A percentile compares a stretch with the other conserved stretches of the same genome.
Conservation (phyloP, 2,797 vertebrate species). For the Scomberomorus guttatus region DNA sequence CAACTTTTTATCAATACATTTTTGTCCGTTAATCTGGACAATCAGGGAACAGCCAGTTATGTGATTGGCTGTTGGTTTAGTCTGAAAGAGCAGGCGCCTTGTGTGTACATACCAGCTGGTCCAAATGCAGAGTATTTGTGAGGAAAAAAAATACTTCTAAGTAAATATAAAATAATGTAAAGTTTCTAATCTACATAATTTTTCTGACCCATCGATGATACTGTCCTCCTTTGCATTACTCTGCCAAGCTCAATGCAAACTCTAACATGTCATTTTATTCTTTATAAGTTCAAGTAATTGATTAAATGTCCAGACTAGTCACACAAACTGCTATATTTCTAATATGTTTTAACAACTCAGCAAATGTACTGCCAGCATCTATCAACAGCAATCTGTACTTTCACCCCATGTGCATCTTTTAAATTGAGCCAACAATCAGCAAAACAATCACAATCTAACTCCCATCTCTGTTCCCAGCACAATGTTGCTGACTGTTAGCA, state of each 20-base stretch:
- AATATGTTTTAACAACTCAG: conserved; percentile 55
- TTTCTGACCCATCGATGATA: conserved; percentile 4
- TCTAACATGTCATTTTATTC: conserved; percentile 27
- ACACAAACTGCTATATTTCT: conserved; percentile 21
- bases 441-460: conserved; percentile 30
- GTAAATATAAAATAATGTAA: not conserved
- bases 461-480: conserved; percentile 15
- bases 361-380: conserved; percentile 45
- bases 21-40: no score
- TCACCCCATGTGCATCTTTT: conserved; percentile 33
- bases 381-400: conserved; percentile 33
- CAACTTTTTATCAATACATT: not conserved
- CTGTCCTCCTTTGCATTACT: not conserved
- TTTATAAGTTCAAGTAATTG: conserved; percentile 22
- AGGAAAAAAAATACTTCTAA: not conserved
- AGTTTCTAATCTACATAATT: not conserved
- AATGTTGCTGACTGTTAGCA: conserved; percentile 42
- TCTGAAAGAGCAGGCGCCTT: not conserved
- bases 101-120: not conserved
- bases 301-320: conserved; percentile 42
- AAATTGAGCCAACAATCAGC: conserved; percentile 43
- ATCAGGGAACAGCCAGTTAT: not conserved
- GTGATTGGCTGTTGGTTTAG: not conserved
- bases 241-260: not conserved
- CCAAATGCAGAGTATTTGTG: not conserved